These are phyloP conservation scores for Bubo bubo DNA, from an alignment of 2,113 vertebrate species.

Conservation along the genomic window DNA sequence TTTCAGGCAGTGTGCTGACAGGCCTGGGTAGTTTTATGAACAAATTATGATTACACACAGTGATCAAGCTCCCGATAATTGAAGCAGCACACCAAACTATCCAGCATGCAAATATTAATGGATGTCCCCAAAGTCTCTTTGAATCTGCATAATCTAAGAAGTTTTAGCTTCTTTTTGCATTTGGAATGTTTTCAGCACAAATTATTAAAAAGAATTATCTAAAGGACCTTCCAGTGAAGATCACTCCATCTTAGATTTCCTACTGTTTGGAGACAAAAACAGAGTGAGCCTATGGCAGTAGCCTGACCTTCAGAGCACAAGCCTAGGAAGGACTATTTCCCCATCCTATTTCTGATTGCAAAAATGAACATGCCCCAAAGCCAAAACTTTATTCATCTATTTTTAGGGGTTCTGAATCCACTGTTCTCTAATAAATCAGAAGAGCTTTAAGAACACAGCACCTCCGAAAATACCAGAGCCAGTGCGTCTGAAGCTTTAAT, in stretches of 20 bases:
- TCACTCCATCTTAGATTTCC: neutral
- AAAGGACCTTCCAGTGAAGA: neutral
- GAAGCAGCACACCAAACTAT: constrained; percentile 58
- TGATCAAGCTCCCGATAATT: constrained; percentile 71
- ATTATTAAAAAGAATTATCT: neutral
- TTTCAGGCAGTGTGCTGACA: constrained; percentile 79
- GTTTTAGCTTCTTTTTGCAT: neutral
- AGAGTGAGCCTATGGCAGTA: neutral
- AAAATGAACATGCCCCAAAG: neutral
- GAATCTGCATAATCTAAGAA: constrained; percentile 40
- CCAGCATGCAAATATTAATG: constrained; percentile 53
- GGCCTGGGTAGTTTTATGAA: constrained; percentile 71
- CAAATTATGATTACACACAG: constrained; percentile 74
- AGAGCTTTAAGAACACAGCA: neutral
- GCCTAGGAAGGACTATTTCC: neutral
- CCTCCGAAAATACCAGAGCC: neutral
- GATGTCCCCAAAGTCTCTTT: constrained; percentile 47
- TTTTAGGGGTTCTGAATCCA: neutral
- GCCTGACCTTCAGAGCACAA: neutral
- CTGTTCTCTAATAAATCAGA: neutral
- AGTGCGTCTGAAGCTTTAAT: neutral
- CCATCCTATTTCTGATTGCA: neutral
- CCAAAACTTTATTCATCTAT: neutral
- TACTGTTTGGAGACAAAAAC: neutral
- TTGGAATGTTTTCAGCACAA: constrained; percentile 7